Evolutionary conservation across 2,113 vertebrate species (phyloP).

Genomic region (Poicephalus meyeri): DNA sequence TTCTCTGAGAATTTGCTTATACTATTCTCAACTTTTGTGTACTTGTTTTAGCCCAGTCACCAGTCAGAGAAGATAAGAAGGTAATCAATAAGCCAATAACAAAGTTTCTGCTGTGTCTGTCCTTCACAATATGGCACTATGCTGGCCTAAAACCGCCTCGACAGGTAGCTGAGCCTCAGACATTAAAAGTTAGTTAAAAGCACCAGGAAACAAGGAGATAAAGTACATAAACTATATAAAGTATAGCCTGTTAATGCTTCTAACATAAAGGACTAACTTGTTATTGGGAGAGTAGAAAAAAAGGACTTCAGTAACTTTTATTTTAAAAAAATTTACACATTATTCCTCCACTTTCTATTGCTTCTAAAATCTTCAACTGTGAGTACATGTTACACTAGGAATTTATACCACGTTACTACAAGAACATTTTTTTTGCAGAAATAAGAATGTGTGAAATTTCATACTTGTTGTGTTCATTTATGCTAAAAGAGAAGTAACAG

Average conservation of each 20-base stretch:
- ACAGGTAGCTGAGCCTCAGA: background rate
- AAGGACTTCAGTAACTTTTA: background rate
- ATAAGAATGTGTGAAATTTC: background rate
- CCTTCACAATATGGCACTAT: background rate
- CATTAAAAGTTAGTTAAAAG: background rate
- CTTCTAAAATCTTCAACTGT: background rate
- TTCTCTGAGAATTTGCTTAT: background rate
- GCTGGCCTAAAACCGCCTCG: background rate
- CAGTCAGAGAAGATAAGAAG: background rate
- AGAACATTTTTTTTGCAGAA: background rate
- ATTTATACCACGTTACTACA: background rate
- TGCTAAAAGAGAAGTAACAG: background rate
- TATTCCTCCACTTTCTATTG: background rate
- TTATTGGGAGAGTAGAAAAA: background rate
- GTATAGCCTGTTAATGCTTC: background rate
- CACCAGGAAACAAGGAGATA: background rate
- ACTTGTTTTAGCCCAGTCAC: background rate
- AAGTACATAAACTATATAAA: background rate
- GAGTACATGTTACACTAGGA: background rate
- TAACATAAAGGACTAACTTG: background rate
- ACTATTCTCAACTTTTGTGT: background rate
- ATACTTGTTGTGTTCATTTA: background rate
- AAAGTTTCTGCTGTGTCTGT: background rate
- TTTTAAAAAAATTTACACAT: accelerated
- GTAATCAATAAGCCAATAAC: background rate